phyloP scores from a whole-genome alignment of 2,888 invertebrate species.

The Hecatera dysodea region DNA sequence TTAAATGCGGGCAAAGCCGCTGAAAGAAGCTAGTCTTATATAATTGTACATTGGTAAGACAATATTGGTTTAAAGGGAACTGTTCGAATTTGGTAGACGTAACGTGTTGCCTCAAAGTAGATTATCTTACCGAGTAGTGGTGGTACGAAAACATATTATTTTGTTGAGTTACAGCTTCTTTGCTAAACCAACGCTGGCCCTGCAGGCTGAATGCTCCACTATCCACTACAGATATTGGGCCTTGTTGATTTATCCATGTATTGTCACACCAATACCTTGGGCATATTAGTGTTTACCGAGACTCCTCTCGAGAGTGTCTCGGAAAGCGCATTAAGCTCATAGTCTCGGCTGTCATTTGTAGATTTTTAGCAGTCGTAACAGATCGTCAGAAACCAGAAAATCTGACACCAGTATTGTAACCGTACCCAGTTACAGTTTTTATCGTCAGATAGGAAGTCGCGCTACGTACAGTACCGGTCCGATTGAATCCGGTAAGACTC shows the following conservation, averaged over 20 bases:
- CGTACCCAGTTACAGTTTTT: background rate
- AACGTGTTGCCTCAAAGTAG: background rate
- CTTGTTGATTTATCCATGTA: constrained; percentile 18
- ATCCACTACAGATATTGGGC: constrained; percentile 20
- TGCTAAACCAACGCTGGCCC: constrained; percentile 28
- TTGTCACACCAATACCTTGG: constrained; percentile 1
- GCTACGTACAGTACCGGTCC: background rate
- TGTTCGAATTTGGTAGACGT: constrained; percentile 1
- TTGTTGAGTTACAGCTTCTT: constrained; percentile 20
- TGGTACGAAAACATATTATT: constrained; percentile 20
- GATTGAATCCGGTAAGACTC: background rate
- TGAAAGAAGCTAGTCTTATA: background rate
- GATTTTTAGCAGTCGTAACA: no score
- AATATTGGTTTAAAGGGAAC: background rate
- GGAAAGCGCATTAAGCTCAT: no score
- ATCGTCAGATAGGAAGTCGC: background rate
- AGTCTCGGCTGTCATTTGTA: no score
- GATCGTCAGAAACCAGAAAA: no score
- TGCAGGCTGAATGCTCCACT: constrained; percentile 15
- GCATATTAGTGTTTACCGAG: background rate
- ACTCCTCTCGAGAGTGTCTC: background rate
- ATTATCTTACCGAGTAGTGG: constrained; percentile 22
- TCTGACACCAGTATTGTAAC: no score
- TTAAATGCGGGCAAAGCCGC: background rate
- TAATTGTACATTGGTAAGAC: background rate